Percentiles rank a stretch among this genome's conserved stretches.
These are phyloP conservation scores for Drosophila pruinosa DNA, from an alignment of 1,140 invertebrate genomes.

Conservation along the genomic window DNA sequence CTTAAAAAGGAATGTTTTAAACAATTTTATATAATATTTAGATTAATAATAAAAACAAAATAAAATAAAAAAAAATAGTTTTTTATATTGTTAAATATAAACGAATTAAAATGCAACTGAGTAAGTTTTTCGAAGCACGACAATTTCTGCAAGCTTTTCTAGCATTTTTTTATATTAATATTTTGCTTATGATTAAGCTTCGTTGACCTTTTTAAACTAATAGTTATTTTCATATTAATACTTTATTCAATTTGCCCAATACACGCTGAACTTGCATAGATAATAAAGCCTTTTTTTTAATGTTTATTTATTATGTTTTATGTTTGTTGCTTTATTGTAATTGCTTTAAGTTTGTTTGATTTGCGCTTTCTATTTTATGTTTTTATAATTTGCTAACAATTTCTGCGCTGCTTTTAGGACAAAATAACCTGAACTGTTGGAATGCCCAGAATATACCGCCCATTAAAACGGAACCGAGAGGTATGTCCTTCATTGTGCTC, in stretches of 20 bases:
- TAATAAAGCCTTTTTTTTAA: not conserved
- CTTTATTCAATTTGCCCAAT: not conserved
- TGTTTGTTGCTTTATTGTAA: not conserved
- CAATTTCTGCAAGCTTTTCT: conserved; percentile 10
- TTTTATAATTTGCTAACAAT: conserved; percentile 11
- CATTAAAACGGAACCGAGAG: conserved; percentile 81
- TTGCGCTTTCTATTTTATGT: not conserved
- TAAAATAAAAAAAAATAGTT: conserved; percentile 33
- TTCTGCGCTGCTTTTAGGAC: conserved; percentile 45
- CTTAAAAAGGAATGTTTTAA: conserved; percentile 42
- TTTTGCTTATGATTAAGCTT: not conserved
- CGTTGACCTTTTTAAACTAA: too few species aligned
- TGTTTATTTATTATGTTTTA: not conserved
- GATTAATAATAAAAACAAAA: conserved; percentile 56
- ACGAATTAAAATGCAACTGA: conserved; percentile 1
- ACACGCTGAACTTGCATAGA: too few species aligned
- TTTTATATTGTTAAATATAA: conserved; percentile 11
- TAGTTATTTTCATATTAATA: not conserved
- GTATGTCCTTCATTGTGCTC: conserved; percentile 44
- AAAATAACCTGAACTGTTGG: conserved; percentile 72
- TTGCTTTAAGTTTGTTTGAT: not conserved
- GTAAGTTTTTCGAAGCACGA: conserved; percentile 48
- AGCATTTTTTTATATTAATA: not conserved
- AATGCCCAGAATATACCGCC: conserved; percentile 76
- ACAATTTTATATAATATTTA: conserved; percentile 67